Conservation (phyloP, 64 coral and sea anemone genomes). For the Anthopleura sola region DNA sequence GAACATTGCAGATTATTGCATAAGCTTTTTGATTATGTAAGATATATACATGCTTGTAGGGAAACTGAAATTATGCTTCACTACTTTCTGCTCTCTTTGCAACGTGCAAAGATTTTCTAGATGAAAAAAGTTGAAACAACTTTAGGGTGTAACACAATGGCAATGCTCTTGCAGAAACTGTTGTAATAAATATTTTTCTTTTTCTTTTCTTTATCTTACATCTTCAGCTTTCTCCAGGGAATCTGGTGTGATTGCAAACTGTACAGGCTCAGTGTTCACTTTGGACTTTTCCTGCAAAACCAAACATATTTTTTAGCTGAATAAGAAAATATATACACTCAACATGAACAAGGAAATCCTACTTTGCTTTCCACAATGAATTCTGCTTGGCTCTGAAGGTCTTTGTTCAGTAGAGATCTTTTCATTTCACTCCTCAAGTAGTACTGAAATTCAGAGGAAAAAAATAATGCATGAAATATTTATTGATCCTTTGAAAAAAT, state of each 20-base stretch:
- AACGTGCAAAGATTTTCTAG: no score
- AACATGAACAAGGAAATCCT: not conserved
- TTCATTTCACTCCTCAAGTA: constrained; percentile 93
- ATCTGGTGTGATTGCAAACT: constrained; percentile 93
- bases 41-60: no score
- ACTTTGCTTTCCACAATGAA: constrained; percentile 96
- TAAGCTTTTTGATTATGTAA: no score
- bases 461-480: no score
- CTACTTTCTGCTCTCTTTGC: no score
- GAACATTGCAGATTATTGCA: no score
- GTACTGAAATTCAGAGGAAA: constrained; percentile 52
- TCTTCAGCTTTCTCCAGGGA: constrained; percentile 96
- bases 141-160: no score
- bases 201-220: constrained; percentile 60
- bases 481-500: no score
- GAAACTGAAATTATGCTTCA: no score
- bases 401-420: constrained; percentile 85
- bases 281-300: constrained; percentile 29
- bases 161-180: no score
- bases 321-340: not conserved
- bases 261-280: constrained; percentile 42
- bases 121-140: no score
- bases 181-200: no score
- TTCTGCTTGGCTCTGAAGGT: constrained; percentile 82
- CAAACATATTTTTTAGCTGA: not conserved